Percentiles rank a stretch among this genome's conserved stretches.
These are phyloP conservation scores for Meandrusa payeni DNA, from an alignment of 2,888 invertebrate species.

Conservation along the genomic window DNA sequence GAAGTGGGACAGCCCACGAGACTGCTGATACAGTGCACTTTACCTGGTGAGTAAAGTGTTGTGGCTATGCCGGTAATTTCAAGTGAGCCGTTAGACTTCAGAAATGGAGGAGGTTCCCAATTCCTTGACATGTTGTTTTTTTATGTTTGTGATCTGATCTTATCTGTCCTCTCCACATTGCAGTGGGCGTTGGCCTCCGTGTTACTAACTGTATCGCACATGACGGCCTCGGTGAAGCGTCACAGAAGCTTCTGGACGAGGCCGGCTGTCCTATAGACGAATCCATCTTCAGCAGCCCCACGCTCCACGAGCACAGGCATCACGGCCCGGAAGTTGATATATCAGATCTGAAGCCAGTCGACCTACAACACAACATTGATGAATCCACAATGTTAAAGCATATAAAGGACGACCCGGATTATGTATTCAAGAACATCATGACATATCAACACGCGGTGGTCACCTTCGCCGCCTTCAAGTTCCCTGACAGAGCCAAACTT, in stretches of 20 bases:
- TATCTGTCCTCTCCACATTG: slow-evolving; percentile 31
- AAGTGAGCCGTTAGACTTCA: too few relatives aligned
- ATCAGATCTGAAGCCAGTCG: slow-evolving; percentile 55
- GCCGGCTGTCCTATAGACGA: slow-evolving; percentile 88
- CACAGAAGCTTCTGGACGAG: slow-evolving; percentile 87
- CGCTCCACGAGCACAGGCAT: slow-evolving; percentile 62
- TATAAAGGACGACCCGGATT: slow-evolving; percentile 57
- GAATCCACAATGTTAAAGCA: slow-evolving; percentile 50
- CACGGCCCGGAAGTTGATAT: slow-evolving; percentile 62
- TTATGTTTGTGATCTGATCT: too few relatives aligned
- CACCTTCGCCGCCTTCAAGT: slow-evolving; percentile 90
- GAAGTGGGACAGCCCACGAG: slow-evolving; percentile 87
- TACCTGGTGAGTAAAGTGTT: slow-evolving; percentile 73
- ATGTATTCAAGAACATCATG: slow-evolving; percentile 70
- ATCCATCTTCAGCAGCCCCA: slow-evolving; percentile 79
- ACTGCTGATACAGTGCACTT: slow-evolving; percentile 83
- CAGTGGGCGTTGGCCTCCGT: slow-evolving; percentile 86
- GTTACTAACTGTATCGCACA: slow-evolving; percentile 89
- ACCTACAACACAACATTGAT: slow-evolving; percentile 52
- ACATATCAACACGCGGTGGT: slow-evolving; percentile 77
- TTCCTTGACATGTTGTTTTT: too few relatives aligned
- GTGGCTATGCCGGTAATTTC: too few relatives aligned
- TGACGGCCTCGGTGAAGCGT: slow-evolving; percentile 88
- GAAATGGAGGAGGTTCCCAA: too few relatives aligned
- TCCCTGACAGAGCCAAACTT: slow-evolving; percentile 88